phyloP scores from a whole-genome alignment of 2,797 vertebrate species.

The Lepus townsendii region DNA sequence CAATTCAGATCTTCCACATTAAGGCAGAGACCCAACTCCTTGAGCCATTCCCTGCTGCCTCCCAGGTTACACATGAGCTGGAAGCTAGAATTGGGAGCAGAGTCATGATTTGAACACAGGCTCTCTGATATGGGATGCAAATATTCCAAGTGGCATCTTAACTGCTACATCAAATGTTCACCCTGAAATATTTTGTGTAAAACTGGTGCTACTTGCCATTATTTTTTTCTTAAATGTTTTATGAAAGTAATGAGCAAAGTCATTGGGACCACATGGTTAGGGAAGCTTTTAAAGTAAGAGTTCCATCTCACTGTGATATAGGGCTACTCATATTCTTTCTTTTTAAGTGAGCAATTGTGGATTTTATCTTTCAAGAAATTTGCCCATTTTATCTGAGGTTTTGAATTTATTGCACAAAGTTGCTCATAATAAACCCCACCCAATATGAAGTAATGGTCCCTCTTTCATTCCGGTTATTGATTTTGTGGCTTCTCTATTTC shows the following conservation, averaged over 20 bases:
- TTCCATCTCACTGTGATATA: background rate
- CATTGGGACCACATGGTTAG: background rate
- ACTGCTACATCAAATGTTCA: too few species aligned
- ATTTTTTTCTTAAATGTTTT: slow-evolving; percentile 28
- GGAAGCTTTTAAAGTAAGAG: slow-evolving; percentile 20
- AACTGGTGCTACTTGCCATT: background rate
- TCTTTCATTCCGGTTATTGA: background rate
- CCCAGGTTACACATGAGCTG: too few species aligned
- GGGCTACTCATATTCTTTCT: slow-evolving; percentile 1
- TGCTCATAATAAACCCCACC: background rate
- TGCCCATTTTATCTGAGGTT: background rate
- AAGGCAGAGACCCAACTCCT: too few species aligned
- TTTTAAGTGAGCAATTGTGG: background rate
- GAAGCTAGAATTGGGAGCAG: too few species aligned
- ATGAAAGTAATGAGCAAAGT: background rate
- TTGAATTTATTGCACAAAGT: background rate
- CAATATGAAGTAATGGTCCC: background rate
- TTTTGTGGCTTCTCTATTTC: background rate
- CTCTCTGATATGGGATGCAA: too few species aligned
- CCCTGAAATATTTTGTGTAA: background rate
- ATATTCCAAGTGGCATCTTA: too few species aligned
- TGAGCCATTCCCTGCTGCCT: too few species aligned
- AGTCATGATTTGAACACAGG: too few species aligned
- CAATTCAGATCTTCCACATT: too few species aligned
- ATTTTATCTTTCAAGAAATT: background rate